Base-by-base conservation (phyloP, 2,888 invertebrate genomes). In the Agrilus cyanescens region DNA sequence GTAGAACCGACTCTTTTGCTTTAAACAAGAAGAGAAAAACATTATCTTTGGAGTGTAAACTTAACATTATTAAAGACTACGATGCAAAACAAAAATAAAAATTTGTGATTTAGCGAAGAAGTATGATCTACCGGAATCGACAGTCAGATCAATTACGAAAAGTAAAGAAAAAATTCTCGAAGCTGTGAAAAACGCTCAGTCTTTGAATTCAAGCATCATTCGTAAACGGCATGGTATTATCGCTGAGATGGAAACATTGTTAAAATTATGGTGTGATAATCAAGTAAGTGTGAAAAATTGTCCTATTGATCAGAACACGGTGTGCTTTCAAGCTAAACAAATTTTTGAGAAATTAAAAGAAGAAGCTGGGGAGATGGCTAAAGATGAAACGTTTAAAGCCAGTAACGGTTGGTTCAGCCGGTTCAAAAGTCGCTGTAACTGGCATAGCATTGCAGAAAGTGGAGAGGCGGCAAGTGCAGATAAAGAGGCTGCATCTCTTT, bases 381-480 rank as follows among this genome's bases (percentile, higher is more conserved):
- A 41, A 41, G 35, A 41, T 41, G 34, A 41, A 41, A 8, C 4
- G 20, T 41, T 41, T 36, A 25, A 16, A 42, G 14, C 31, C 12
- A 41, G 20, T 20, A 41, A 41, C 36, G 29, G 35, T 35, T 41
- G 41, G 36, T 35, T 35, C 35, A 35, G 18, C 18, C 18, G 34
- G 42, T 47, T 54, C 33, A 53, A 52, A 41, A 43, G 36, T 32
- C 47, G 53, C 10, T 47, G 40, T 43, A 49, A 52, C 42, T 40
- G 43, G 15, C 49, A 51, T 36, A 52, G 40, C 35, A 46, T 53
- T 18, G 35, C 37, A 41, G 38, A 43, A 45, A 50, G 37, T 38
- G 52, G 50, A 41, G 50, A 51, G 32, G 49, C 47, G 30, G 50
- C 51, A 36, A 50, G 51, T 41, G 48, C 51, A 3, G 49, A 53